phyloP scores from a whole-genome alignment of 2,113 vertebrate genomes.

The Lethenteron camtschaticum region DNA sequence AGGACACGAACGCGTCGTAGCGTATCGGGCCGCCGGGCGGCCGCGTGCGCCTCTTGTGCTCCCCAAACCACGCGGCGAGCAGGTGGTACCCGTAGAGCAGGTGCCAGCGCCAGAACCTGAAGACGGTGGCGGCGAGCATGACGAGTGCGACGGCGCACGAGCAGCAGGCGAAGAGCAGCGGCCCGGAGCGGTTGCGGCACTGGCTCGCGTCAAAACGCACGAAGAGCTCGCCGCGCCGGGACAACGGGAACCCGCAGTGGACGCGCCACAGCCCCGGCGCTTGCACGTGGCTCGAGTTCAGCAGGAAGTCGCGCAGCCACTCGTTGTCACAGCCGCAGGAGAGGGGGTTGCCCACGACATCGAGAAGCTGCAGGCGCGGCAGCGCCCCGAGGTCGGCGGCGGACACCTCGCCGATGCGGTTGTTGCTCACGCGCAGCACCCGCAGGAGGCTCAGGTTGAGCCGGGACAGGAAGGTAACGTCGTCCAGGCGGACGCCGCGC shows the following conservation, averaged over 20 bases:
- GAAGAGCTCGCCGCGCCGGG: conserved; percentile 15
- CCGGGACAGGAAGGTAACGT: conserved; percentile 20
- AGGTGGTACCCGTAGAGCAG: conserved; percentile 27
- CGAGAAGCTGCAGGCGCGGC: conserved; percentile 19
- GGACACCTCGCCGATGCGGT: conserved; percentile 18
- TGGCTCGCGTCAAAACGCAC: conserved; percentile 12
- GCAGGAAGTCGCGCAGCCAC: conserved; percentile 20
- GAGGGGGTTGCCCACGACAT: conserved; percentile 23
- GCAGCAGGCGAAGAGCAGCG: conserved; percentile 19
- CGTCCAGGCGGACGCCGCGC: conserved; percentile 14
- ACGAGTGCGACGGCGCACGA: conserved; percentile 10
- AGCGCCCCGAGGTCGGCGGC: conserved; percentile 11
- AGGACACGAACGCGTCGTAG: conserved; percentile 38
- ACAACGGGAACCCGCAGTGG: conserved; percentile 22
- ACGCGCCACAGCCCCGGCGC: conserved; percentile 23
- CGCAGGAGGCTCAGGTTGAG: conserved; percentile 19
- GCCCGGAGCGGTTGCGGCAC: conserved; percentile 14
- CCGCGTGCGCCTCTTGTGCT: conserved; percentile 10
- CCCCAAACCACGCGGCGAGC: conserved; percentile 20
- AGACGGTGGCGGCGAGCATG: conserved; percentile 17
- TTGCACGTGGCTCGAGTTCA: conserved; percentile 17
- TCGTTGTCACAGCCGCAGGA: conserved; percentile 25
- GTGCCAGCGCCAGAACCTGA: conserved; percentile 23
- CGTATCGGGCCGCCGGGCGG: conserved; percentile 8
- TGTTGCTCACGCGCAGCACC: conserved; percentile 18